phyloP scores from a whole-genome alignment of 2,888 invertebrate species.

The Lottia scabra region DNA sequence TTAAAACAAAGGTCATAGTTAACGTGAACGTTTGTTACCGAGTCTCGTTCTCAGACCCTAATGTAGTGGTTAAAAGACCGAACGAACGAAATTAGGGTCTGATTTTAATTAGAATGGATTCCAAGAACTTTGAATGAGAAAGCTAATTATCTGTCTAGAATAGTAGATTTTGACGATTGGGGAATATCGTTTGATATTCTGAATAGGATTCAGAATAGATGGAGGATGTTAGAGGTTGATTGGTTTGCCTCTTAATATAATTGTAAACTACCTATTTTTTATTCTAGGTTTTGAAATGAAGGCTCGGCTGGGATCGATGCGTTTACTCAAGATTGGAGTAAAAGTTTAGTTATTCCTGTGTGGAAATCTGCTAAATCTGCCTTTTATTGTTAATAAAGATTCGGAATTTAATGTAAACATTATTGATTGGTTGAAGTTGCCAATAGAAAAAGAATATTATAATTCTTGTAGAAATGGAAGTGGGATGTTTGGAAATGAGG shows the following conservation, averaged over 20 bases:
- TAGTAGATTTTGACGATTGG: slow-evolving; percentile 16
- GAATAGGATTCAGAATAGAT: neutral
- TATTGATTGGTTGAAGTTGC: slow-evolving; percentile 9
- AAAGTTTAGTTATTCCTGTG: neutral
- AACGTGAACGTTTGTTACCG: too few relatives aligned
- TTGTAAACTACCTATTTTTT: too few relatives aligned
- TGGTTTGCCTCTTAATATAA: neutral
- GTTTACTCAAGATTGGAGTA: neutral
- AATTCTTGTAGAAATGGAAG: neutral
- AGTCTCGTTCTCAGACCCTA: too few relatives aligned
- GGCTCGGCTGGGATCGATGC: neutral
- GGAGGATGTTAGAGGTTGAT: neutral
- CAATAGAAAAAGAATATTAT: slow-evolving; percentile 8
- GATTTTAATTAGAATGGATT: too few relatives aligned
- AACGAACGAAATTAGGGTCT: too few relatives aligned
- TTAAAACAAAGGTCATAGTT: too few relatives aligned
- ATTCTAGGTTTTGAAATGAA: neutral
- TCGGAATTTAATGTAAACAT: slow-evolving; percentile 1
- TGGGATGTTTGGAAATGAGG: too few relatives aligned
- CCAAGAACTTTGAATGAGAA: slow-evolving; percentile 15
- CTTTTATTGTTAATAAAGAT: slow-evolving; percentile 1
- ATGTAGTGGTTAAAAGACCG: too few relatives aligned
- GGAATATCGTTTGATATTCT: neutral
- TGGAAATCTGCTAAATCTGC: slow-evolving; percentile 11
- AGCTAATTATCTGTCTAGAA: slow-evolving; percentile 24